These are phyloP conservation scores for Oreochromis niloticus DNA, from an alignment of 2,113 vertebrate species.

Conservation along the genomic window DNA sequence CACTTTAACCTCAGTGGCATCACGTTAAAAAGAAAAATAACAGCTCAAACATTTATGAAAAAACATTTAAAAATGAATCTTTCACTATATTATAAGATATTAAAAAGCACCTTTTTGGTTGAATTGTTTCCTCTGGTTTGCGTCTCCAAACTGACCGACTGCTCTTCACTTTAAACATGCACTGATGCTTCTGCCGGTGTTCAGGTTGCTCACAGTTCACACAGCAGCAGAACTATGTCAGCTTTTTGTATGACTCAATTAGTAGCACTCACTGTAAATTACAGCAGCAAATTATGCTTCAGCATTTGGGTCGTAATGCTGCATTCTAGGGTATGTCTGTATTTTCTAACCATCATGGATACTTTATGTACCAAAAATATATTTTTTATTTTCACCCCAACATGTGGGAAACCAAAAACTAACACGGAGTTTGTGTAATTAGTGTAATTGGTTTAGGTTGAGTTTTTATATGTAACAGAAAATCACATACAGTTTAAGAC, in stretches of 20 bases:
- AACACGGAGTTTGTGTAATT: not conserved
- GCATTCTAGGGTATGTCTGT: not conserved
- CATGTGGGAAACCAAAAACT: not conserved
- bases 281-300: not conserved
- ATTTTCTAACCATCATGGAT: not conserved
- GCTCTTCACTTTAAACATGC: not conserved
- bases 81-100: not conserved
- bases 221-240: not conserved
- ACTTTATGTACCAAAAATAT: not conserved
- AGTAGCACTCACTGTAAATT: not conserved
- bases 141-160: not conserved
- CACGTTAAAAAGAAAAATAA: fast-evolving
- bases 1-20: not conserved
- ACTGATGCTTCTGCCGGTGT: not conserved
- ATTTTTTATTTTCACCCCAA: not conserved
- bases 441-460: not conserved
- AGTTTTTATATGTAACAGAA: not conserved
- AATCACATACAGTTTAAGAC: not conserved
- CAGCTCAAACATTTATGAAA: not conserved
- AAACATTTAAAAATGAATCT: not conserved
- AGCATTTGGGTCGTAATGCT: not conserved
- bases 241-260: not conserved
- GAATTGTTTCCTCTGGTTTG: not conserved
- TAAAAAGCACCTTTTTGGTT: not conserved
- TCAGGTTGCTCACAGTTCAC: not conserved